Conservation (phyloP, 2,888 invertebrate genomes). For the Deroplatys truncata region DNA sequence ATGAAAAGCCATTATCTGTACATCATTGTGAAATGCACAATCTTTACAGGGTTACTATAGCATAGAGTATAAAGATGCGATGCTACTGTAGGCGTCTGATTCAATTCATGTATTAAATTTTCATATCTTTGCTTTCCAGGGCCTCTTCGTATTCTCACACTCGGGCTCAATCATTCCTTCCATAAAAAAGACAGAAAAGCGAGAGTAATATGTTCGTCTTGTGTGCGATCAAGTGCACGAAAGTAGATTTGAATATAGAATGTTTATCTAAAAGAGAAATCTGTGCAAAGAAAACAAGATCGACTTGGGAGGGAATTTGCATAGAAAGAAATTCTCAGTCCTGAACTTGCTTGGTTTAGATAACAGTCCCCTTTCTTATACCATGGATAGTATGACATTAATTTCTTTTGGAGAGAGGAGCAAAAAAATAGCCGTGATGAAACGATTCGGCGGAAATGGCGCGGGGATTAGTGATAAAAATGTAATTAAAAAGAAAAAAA, state of each 20-base stretch:
- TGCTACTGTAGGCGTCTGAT: too few species aligned
- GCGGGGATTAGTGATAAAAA: not conserved
- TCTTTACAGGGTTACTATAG: too few species aligned
- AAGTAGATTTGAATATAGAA: not conserved
- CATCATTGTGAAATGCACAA: too few species aligned
- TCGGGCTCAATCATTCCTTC: not conserved
- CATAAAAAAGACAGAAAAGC: not conserved
- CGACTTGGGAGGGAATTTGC: not conserved
- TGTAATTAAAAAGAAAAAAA: not conserved
- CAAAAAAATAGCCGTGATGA: not conserved
- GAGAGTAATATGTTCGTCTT: not conserved
- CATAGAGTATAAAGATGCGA: not conserved
- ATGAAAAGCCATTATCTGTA: too few species aligned
- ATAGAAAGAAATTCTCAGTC: not conserved
- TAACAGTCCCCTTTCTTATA: not conserved
- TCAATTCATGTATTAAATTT: not conserved
- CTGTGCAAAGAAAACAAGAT: not conserved
- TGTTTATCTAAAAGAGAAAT: not conserved
- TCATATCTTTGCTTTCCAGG: not conserved
- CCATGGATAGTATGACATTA: not conserved
- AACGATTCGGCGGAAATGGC: not conserved
- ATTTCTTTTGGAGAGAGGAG: not conserved
- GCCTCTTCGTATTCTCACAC: not conserved
- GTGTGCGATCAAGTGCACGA: not conserved
- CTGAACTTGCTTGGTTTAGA: not conserved